Evolutionary conservation across 1,140 invertebrate genomes (phyloP), one percentile per base, ranked within the genome.

Genomic region (Cylas formicarius): DNA sequence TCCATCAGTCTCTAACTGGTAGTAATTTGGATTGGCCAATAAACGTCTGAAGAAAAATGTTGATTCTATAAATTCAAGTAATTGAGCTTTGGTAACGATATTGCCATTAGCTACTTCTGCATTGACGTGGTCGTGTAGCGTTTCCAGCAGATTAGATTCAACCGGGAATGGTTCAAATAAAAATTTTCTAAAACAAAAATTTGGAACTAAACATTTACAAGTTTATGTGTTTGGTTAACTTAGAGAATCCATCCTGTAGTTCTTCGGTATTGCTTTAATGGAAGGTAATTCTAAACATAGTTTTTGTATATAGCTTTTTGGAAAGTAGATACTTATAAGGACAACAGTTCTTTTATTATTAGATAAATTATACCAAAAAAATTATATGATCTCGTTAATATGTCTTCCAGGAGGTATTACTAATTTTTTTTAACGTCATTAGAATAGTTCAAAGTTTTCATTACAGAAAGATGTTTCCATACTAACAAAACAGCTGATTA

Each of bases 121-220:
- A 70, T 99, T 99, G 31, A 99, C 74, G 68, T 99, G 97, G 68
- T 99, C 96, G 1, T 94, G 78, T 9, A 99, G 65, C 0, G 97
- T 94, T 39, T 81, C 76, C 5, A 97, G 66, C 10, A 99, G 67
- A 65, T 84, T 94, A 0, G 94, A 98, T 66, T 99, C 97, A 0
- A 99, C 95, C 0, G 97, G 97, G 67, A 99, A 99, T 0, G 97
- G 97, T 65, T 99, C 93, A 65, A 99, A 98, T 0, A 99, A 67
- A 67, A 99, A 99, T 64, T 96, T 96, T 23, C 45, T 48, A 29
- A 18, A 47, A 38, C 3, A n/a, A 18, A 40, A 7, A 7, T 14
- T 40, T 16, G 9, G 2, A 20, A 24, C 3, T 24, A 39, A 16
- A 24, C 29, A 8, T n/a, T n/a, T n/a, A n/a, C n/a, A n/a, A n/a